Conservation (phyloP, 2,797 vertebrate species). For the Scolopax bukidnonensis region DNA sequence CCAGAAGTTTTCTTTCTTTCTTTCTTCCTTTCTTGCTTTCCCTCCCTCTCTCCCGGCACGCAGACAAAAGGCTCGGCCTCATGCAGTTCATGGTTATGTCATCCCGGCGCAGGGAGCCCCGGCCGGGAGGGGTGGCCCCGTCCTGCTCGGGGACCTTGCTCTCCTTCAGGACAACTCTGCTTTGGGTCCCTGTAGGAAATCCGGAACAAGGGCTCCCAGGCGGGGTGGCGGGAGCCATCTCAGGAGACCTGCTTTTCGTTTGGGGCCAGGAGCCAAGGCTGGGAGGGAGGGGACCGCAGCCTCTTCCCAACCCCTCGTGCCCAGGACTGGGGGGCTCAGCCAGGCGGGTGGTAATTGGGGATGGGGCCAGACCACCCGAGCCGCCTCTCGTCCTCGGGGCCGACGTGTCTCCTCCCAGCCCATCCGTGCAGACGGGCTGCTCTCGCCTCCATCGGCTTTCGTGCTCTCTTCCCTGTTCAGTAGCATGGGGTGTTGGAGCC, state of each 20-base stretch:
- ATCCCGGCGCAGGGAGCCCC: neutral
- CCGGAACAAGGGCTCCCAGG: slow-evolving; percentile 84
- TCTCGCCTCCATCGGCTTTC: accelerated
- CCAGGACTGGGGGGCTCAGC: neutral
- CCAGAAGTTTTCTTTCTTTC: slow-evolving; percentile 72
- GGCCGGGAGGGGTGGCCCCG: neutral
- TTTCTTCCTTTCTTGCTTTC: slow-evolving; percentile 5
- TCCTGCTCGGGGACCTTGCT: neutral
- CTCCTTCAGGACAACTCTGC: neutral
- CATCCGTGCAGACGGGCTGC: neutral
- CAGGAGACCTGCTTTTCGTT: slow-evolving; percentile 58
- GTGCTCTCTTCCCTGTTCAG: neutral
- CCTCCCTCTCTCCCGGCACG: neutral
- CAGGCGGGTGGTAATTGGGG: accelerated
- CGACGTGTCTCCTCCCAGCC: accelerated
- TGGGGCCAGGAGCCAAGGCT: neutral
- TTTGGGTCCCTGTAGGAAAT: slow-evolving; percentile 80
- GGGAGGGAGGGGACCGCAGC: neutral
- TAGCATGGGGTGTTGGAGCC: neutral
- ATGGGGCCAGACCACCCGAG: neutral
- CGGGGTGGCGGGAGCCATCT: slow-evolving; percentile 75
- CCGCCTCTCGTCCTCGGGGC: accelerated
- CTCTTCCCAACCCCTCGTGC: neutral
- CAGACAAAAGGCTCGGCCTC: slow-evolving; percentile 66
- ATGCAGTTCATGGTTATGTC: slow-evolving; percentile 53